Evolutionary conservation across 2,888 invertebrate genomes (phyloP).

Genomic region (Augiades crinisus): DNA sequence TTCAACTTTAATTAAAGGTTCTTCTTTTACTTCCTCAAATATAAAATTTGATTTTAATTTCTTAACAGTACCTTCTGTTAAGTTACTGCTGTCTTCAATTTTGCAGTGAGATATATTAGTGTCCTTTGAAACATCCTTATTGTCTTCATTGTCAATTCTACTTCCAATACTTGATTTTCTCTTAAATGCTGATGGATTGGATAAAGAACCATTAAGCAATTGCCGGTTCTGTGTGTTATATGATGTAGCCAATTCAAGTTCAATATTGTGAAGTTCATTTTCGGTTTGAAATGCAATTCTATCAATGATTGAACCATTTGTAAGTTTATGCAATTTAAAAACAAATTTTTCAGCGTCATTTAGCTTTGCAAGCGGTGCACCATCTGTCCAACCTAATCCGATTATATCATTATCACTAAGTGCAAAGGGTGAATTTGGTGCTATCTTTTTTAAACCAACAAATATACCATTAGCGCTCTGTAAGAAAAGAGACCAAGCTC

Average conservation of each 20-base stretch:
- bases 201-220: slow-evolving; percentile 44
- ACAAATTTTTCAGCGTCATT: slow-evolving; percentile 60
- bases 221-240: slow-evolving; percentile 30
- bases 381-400: slow-evolving; percentile 75
- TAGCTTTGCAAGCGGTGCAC: slow-evolving; percentile 48
- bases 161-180: slow-evolving; percentile 7
- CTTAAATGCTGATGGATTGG: slow-evolving; percentile 2
- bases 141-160: background rate
- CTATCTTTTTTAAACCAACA: slow-evolving; percentile 68
- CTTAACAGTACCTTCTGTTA: background rate
- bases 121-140: background rate
- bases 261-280: slow-evolving; percentile 48
- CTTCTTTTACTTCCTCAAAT: slow-evolving; percentile 42
- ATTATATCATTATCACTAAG: slow-evolving; percentile 71
- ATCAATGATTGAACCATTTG: slow-evolving; percentile 35
- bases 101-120: background rate
- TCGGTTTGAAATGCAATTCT: slow-evolving; percentile 56
- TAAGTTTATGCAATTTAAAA: slow-evolving; percentile 54
- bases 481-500: slow-evolving; percentile 37
- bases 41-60: slow-evolving; percentile 18
- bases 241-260: slow-evolving; percentile 43
- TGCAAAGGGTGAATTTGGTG: slow-evolving; percentile 48
- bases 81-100: background rate
- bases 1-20: slow-evolving; percentile 47
- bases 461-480: slow-evolving; percentile 83